Evolutionary conservation across 1,140 invertebrate species (phyloP).

Genomic region (Brachionus paranguensis): DNA sequence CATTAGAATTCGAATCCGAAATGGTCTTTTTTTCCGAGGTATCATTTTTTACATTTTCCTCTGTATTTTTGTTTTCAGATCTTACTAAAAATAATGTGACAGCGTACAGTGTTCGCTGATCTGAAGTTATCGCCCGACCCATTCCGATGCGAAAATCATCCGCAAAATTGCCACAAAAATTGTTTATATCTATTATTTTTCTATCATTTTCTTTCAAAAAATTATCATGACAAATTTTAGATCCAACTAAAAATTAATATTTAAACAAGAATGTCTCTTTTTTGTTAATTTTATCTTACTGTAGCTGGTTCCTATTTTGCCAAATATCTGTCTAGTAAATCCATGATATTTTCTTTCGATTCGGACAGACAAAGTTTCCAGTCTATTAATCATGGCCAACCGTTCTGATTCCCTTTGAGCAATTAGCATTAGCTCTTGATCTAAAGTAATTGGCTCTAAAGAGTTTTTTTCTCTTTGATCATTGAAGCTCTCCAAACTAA

Average conservation of each 20-base stretch:
- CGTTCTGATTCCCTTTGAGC: neutral
- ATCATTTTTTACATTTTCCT: neutral
- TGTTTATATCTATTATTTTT: neutral
- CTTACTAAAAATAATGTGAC: neutral
- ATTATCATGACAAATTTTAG: slow-evolving; percentile 15
- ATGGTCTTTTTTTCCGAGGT: neutral
- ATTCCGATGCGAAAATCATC: slow-evolving; percentile 8
- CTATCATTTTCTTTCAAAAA: neutral
- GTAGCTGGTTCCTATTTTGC: neutral
- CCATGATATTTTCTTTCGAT: neutral
- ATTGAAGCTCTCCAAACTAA: neutral
- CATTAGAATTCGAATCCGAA: neutral
- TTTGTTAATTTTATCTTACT: neutral
- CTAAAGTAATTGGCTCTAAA: neutral
- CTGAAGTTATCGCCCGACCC: neutral
- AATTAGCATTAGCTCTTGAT: neutral
- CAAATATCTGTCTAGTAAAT: neutral
- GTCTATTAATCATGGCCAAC: neutral
- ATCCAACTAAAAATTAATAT: neutral
- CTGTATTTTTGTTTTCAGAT: neutral
- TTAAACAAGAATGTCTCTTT: no score
- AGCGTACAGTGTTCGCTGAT: neutral
- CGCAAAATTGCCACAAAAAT: slow-evolving; percentile 14
- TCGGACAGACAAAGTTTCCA: neutral
- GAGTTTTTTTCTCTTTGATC: neutral